Evolutionary conservation across 2,797 vertebrate genomes (phyloP), one percentile per base, ranked within the genome.

Genomic region (Yasuhikotakia modesta): DNA sequence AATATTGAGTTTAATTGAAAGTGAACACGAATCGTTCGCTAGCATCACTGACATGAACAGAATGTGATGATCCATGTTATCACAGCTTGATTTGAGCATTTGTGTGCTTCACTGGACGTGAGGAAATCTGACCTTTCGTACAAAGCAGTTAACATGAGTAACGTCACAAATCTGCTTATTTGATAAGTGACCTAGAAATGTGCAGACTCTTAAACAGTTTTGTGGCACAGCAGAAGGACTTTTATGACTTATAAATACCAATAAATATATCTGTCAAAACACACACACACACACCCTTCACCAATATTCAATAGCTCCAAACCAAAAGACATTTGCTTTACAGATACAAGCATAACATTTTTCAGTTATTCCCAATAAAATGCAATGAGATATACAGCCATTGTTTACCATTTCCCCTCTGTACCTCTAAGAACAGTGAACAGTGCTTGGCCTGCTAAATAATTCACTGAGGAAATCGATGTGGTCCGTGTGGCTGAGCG

Each of bases 381-480:
- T 12, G 67, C 46, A 27, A 11, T 21, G 21, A 16, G 46, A 73
- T 21, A 30, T 30, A 14, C 12, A 69, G 43, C 10, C 11, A 43
- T 48, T 58, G n/a, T 66, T 64, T 21, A 21, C 22, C 30, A 50
- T 64, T 66, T 69, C 21, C 19, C 32, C 4, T 39, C 52, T 30
- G 60, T 46, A 74, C 60, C 76, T 52, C 16, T 50, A 70, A 66
- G 30, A 70, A 66, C 43, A 27, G 50, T 68, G 45, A 64, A 60
- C 60, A 50, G n/a, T 16, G 72, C 70, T 21, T 58, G 2, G 61
- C n/a, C 67, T 76, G 63, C 74, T 84, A 76, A 83, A 83, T 79
- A 72, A 83, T 81, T 86, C 70, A 78, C 60, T 63, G 35, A 21
- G 82, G 76, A 55, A 75, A 82, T 81, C 75, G 61, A 77, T 76